Base-by-base conservation (phyloP, 2,113 vertebrate genomes). In the Columba livia region DNA sequence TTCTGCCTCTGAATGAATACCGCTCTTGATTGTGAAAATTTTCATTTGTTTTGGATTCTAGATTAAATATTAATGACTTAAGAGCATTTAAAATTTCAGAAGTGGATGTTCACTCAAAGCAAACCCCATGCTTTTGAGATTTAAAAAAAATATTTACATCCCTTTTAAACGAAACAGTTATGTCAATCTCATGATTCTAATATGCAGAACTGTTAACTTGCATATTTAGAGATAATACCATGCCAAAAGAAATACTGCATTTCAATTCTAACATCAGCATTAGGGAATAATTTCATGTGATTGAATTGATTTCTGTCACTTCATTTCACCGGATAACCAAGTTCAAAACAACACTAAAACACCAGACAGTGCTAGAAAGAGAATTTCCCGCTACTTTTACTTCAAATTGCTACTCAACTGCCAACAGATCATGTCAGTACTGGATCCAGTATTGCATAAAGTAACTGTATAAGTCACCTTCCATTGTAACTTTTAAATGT, bases 291-390 rank as follows among this genome's bases (percentile, higher is more conserved):
- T 95, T 96, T 96, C 57, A 79, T 64, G 79, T 70, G 64, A 94
- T 47, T 82, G 75, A 88, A 97, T 94, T 96, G 47, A 95, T 96
- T 97, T 96, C 89, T 97, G 90, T 92, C 90, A 97, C 88, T 96
- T 96, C 89, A 75, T 96, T 97, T 96, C 96, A 96, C 83, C 90
- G 92, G 85, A 96, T 82, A 97, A 94, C 56, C 74, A 96, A 95
- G 56, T 42, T 29, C 71, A 94, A 95, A 94, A 25, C 67, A 84
- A 89, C 26, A 85, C 67, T 80, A 80, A 72, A 96, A 91, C 66
- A 96, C 20, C 82, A 93, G 88, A 92, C 51, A 90, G 47, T 64
- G 34, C 84, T 80, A 93, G 19, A 87, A 96, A 85, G 72, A 91
- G 31, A 73, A 95, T 93, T 96, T 87, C 75, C 26, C 85, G 84